These are phyloP conservation scores for Cyclina sinensis DNA, from an alignment of 1,140 invertebrate genomes.

Conservation along the genomic window DNA sequence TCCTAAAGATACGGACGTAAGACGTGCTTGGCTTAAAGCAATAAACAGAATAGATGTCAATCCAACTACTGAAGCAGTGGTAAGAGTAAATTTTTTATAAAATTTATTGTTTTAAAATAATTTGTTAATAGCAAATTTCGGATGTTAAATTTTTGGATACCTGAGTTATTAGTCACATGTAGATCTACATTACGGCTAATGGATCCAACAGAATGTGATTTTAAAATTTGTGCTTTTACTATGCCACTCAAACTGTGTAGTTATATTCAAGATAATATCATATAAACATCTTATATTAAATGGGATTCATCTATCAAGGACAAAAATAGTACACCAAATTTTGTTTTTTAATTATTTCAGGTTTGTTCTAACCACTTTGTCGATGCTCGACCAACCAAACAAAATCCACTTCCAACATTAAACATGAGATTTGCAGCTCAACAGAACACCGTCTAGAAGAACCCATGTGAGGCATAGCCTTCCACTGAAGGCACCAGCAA, in stretches of 20 bases:
- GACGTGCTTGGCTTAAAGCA: neutral
- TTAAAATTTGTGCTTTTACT: neutral
- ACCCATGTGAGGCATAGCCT: neutral
- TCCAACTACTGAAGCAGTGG: slow-evolving; percentile 12
- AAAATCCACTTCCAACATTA: slow-evolving; percentile 2
- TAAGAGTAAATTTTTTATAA: neutral
- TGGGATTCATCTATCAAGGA: neutral
- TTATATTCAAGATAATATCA: neutral
- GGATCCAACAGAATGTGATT: neutral
- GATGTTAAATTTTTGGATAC: neutral
- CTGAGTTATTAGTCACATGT: neutral
- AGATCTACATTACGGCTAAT: neutral
- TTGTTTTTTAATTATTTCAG: slow-evolving; percentile 16
- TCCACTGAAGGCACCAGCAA: neutral
- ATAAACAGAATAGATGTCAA: slow-evolving; percentile 36
- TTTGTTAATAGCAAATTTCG: neutral
- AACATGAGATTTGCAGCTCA: neutral
- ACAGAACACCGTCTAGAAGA: neutral
- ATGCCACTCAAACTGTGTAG: neutral
- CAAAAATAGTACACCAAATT: too few relatives aligned
- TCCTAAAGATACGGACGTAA: neutral
- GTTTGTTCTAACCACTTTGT: slow-evolving; percentile 43
- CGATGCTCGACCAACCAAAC: slow-evolving; percentile 16
- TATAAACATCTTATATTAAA: neutral
- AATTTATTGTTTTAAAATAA: neutral